A percentile compares a stretch with the other conserved stretches of the same genome.
phyloP scores from a whole-genome alignment of 2,797 vertebrate species.

The Coracias cyanogaster region DNA sequence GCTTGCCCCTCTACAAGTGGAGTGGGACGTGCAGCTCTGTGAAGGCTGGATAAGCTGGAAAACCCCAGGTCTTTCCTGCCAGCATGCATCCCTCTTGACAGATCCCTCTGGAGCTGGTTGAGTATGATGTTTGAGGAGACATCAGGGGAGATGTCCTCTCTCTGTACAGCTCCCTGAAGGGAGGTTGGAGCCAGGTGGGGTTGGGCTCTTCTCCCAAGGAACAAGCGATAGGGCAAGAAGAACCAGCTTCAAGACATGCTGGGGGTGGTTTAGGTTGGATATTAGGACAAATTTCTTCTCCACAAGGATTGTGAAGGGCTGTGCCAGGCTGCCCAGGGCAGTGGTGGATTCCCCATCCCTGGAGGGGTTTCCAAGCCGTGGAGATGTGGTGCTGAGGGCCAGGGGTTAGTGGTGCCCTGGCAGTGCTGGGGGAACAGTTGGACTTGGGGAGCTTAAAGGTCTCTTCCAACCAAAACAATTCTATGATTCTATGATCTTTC shows the following conservation, averaged over 20 bases:
- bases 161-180: too few species aligned
- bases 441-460: neutral
- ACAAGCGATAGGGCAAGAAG: too few species aligned
- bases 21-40: neutral
- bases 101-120: neutral
- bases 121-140: accelerated
- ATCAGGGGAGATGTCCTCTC: neutral
- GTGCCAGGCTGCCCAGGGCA: neutral
- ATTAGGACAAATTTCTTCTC: too few species aligned
- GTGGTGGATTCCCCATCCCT: neutral
- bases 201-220: too few species aligned
- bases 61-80: neutral
- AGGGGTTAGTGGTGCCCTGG: neutral
- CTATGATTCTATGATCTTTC: too few species aligned
- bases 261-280: too few species aligned
- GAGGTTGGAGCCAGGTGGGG: too few species aligned
- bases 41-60: neutral
- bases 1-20: neutral
- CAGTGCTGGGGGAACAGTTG: neutral
- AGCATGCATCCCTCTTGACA: neutral
- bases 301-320: neutral
- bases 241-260: too few species aligned
- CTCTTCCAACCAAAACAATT: neutral
- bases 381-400: neutral
- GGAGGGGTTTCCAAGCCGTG: neutral